phyloP scores from a whole-genome alignment of 1,140 invertebrate species.

The Tenebrio molitor region DNA sequence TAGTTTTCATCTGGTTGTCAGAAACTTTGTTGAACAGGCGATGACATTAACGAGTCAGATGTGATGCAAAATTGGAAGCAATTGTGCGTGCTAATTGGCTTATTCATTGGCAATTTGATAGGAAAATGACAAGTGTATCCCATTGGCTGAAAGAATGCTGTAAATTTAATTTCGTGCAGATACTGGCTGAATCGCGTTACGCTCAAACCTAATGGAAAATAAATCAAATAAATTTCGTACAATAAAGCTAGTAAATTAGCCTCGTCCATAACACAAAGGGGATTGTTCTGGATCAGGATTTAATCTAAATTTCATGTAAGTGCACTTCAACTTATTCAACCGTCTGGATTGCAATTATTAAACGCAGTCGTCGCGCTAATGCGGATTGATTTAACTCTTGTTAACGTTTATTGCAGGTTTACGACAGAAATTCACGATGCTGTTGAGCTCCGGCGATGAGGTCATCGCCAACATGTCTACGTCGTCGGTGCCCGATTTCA shows the following conservation, averaged over 20 bases:
- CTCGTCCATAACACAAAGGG: conserved; percentile 29
- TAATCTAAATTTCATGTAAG: conserved; percentile 29
- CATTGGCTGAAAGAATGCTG: conserved; percentile 2
- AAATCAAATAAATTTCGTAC: conserved; percentile 31
- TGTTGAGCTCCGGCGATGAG: conserved; percentile 59
- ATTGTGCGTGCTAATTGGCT: neutral
- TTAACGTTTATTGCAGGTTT: conserved; percentile 58
- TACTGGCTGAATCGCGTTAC: conserved; percentile 11
- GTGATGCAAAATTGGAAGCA: conserved; percentile 1
- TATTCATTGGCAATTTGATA: conserved; percentile 9
- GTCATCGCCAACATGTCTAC: conserved; percentile 61
- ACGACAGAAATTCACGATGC: conserved; percentile 68
- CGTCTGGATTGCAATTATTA: conserved; percentile 3
- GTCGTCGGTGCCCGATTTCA: conserved; percentile 62
- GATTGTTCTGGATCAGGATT: conserved; percentile 24
- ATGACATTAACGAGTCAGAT: no score
- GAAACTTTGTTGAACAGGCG: no score
- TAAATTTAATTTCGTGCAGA: conserved; percentile 25
- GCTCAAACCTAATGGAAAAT: conserved; percentile 25
- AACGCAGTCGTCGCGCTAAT: neutral
- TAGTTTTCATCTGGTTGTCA: no score
- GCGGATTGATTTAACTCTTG: neutral
- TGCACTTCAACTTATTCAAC: conserved; percentile 7
- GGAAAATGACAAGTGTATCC: conserved; percentile 13
- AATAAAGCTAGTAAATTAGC: conserved; percentile 36